Evolutionary conservation across 2,797 vertebrate species (phyloP), one percentile per base, ranked within the genome.

Genomic region (Labeo calbasu): DNA sequence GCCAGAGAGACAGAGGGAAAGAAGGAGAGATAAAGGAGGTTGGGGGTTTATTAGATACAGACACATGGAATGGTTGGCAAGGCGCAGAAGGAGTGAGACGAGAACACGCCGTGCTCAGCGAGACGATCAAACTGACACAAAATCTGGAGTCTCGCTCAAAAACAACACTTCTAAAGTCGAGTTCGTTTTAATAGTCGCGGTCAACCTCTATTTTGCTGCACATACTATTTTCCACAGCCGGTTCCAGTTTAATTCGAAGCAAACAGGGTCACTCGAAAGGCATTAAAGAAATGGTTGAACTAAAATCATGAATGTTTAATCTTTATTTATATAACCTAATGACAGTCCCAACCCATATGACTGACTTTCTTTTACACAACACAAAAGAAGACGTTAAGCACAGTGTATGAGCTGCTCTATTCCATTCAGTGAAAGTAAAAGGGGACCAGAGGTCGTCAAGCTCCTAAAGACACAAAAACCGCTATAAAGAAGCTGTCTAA

Each of bases 1-100:
- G 91, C 87, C 88, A 92, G 80, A 72, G 78, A 88, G 86, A 87
- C 77, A 50, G 80, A 85, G 53, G 23, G 70, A 76, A 51, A 82
- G 61, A 70, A 77, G 51, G 91, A 91, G 90, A 93, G 92, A 94
- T 94, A 93, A 93, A 93, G 90, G 91, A 91, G 92, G 91, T 81
- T 82, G 85, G 91, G 87, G 89, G 91, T 91, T 94, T 93, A 95
- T 95, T 93, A 93, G 91, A 92, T 91, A 92, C 94, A 95, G 94
- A 93, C 89, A 87, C 59, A 66, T 36, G 65, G 89, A 88, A 85
- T 65, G 57, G 89, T 89, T 86, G 83, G 86, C 85, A 83, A 83
- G 85, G 90, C 25, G 89, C 66, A 51, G 71, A 80, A 71, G 77
- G 81, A 84, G 76, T 55, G 46, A 57, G 87, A 83, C 77, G 82